Evolutionary conservation across 92 coral and sea anemone species (phyloP), one percentile per base, ranked within the genome.

Genomic region (Muricea muricata): DNA sequence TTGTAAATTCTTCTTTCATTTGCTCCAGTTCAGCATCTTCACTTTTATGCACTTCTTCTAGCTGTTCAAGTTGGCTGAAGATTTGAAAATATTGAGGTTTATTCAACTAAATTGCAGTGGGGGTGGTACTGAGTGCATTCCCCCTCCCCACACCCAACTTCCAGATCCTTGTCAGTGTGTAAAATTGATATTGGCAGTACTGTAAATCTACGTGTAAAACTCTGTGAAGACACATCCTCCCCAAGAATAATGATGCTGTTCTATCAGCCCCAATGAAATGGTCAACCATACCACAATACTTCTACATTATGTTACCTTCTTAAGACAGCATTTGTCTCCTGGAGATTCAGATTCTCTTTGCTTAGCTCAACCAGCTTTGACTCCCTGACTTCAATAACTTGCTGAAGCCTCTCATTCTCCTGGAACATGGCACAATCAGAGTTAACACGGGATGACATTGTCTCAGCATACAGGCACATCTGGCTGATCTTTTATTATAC

Each of bases 11-110:
- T 46, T 92, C 72, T 56, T 92, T 92, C 79, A 97, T 85, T 80
- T 87, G 86, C 12, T 97, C 98, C 75, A 94, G 75, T 81, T 97
- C 99, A 39, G 93, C 91, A 92, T 93, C 92, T 2, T 97, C 99
- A 20, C 68, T 84, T 34, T 87, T 85, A 65, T 94, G 87, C 20
- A 93, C 48, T 46, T 65, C 86, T 80, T 97, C 99, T 6, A 93
- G 88, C 60, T 97, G 99, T 26, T 65, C 84, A 26, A 92, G 81
- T 91, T 97, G 99, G 91, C 99, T 97, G 54, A 48, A 37, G 74
- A 72, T 11, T 7, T 5, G 17, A 39, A 15, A 68, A 68, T 14
- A 26, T 21, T 9, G n/a, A n/a, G n/a, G n/a, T n/a, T n/a, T n/a
- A n/a, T n/a, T n/a, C n/a, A n/a, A n/a, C n/a, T n/a, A n/a, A n/a